These are phyloP conservation scores for Mythimna vitellina DNA, from an alignment of 2,888 invertebrate species.

Conservation along the genomic window DNA sequence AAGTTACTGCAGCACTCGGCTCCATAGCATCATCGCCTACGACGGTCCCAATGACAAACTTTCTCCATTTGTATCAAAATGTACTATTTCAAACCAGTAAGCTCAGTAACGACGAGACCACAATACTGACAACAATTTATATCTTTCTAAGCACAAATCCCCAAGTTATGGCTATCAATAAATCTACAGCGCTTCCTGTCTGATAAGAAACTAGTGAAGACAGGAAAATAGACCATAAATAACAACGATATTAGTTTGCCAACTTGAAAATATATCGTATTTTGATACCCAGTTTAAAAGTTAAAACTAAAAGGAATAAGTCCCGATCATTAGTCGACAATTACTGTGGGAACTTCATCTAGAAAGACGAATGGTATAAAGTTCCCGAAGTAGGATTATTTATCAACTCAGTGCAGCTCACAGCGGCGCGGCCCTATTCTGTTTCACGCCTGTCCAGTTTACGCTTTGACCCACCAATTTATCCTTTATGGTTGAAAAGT, in stretches of 20 bases:
- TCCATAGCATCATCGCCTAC: too few species aligned
- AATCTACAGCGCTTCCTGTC: constrained; percentile 61
- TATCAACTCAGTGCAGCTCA: constrained; percentile 65
- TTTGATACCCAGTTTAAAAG: constrained; percentile 39
- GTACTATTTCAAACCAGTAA: constrained; percentile 4
- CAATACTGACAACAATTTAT: constrained; percentile 49
- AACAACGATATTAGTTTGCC: constrained; percentile 36
- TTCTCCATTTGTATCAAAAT: too few species aligned
- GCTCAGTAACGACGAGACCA: constrained; percentile 4
- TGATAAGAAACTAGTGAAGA: constrained; percentile 60
- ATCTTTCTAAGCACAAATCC: constrained; percentile 44
- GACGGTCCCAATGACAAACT: too few species aligned
- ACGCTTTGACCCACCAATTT: constrained; percentile 58
- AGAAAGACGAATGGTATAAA: constrained; percentile 73
- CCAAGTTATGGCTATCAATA: constrained; percentile 62
- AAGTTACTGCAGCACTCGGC: too few species aligned
- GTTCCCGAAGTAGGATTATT: constrained; percentile 63
- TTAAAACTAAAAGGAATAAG: constrained; percentile 60
- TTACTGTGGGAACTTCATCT: constrained; percentile 69
- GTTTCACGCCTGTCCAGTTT: constrained; percentile 53
- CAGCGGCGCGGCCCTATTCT: constrained; percentile 43
- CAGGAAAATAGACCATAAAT: constrained; percentile 58
- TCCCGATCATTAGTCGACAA: constrained; percentile 75
- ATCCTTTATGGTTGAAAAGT: constrained; percentile 68
- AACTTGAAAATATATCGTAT: constrained; percentile 33